Evolutionary conservation across 2,797 vertebrate species (phyloP).

Genomic region (Poeciliopsis turneri): DNA sequence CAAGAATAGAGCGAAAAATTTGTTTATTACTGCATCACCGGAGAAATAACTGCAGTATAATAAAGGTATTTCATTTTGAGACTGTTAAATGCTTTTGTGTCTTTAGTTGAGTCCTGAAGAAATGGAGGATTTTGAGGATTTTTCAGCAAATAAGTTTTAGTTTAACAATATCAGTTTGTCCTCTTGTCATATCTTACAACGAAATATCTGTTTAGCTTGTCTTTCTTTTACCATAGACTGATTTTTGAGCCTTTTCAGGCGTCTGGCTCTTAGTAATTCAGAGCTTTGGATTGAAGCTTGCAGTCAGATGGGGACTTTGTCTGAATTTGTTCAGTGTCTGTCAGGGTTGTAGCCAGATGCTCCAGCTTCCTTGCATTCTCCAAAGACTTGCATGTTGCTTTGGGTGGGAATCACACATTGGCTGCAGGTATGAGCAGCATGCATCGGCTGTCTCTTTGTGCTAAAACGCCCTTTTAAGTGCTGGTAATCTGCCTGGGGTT

Average conservation of each 20-base stretch:
- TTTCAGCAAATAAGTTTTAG: background rate
- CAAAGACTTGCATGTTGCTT: slow-evolving; percentile 5
- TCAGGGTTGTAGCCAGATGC: background rate
- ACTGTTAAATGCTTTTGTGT: background rate
- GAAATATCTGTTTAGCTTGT: background rate
- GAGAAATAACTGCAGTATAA: background rate
- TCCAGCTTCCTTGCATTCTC: background rate
- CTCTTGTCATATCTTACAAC: background rate
- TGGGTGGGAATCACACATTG: background rate
- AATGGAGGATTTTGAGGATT: background rate
- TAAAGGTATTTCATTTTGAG: background rate
- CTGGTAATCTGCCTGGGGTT: background rate
- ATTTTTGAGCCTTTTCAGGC: background rate
- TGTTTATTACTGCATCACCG: background rate
- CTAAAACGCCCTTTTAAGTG: slow-evolving; percentile 4
- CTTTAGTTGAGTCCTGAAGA: background rate
- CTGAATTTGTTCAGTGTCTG: background rate
- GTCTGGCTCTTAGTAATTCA: background rate
- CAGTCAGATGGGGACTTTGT: slow-evolving; percentile 2
- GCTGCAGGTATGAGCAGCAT: background rate
- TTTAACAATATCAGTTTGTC: background rate
- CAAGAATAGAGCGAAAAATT: background rate
- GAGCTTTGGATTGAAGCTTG: background rate
- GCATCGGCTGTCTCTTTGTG: background rate
- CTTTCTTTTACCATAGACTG: background rate